Conservation (phyloP, 2,113 vertebrate species). For the Platichthys stellatus region DNA sequence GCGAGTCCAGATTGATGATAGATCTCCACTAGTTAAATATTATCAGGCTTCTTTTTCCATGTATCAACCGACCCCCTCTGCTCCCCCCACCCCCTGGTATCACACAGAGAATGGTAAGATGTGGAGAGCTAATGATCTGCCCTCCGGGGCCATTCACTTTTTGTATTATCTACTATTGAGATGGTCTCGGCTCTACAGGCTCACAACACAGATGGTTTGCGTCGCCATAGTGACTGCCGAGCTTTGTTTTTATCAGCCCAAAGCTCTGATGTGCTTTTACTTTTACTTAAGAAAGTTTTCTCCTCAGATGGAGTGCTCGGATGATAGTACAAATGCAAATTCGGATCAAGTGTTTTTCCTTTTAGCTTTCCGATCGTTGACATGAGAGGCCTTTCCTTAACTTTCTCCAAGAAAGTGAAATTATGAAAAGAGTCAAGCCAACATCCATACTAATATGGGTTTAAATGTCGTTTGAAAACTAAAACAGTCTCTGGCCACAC, state of each 20-base stretch:
- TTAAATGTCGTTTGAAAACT: not conserved
- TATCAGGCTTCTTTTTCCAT: slow-evolving; percentile 76
- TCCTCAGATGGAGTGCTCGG: slow-evolving; percentile 1
- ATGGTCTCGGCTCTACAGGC: slow-evolving; percentile 55
- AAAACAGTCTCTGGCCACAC: too few relatives aligned
- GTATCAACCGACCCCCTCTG: slow-evolving; percentile 47
- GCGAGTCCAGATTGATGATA: slow-evolving; percentile 72
- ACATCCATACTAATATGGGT: not conserved
- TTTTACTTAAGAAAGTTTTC: slow-evolving; percentile 10
- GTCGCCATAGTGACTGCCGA: slow-evolving; percentile 57
- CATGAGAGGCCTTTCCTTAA: not conserved
- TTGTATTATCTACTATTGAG: slow-evolving; percentile 68
- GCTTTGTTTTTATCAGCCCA: slow-evolving; percentile 48
- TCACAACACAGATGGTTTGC: slow-evolving; percentile 71
- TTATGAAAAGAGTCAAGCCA: not conserved
- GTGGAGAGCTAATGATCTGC: slow-evolving; percentile 75
- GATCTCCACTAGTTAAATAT: slow-evolving; percentile 81
- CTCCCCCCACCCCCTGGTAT: slow-evolving; percentile 52
- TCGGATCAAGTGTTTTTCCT: not conserved
- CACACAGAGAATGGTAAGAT: slow-evolving; percentile 68
- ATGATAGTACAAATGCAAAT: slow-evolving; percentile 4
- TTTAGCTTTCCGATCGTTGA: not conserved
- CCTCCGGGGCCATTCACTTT: slow-evolving; percentile 75
- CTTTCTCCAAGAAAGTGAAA: not conserved
- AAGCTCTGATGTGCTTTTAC: slow-evolving; percentile 34